Evolutionary conservation across 2,113 vertebrate genomes (phyloP).

Genomic region (Ellobius talpinus): DNA sequence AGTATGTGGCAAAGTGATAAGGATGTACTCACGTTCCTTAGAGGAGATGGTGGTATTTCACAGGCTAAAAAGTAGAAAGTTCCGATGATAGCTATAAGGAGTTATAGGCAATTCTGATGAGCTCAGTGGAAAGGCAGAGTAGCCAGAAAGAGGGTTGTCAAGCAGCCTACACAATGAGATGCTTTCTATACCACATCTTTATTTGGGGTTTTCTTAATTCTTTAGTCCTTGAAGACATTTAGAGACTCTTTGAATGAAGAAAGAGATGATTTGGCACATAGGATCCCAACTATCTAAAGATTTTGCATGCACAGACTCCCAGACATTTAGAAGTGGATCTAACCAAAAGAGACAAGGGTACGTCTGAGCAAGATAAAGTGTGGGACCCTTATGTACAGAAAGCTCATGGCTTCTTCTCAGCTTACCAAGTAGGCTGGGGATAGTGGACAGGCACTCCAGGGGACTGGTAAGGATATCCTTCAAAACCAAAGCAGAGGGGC

Average conservation of each 20-base stretch:
- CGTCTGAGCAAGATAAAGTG: neutral
- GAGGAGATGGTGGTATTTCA: neutral
- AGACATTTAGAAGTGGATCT: neutral
- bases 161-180: no score
- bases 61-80: neutral
- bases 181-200: neutral
- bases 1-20: neutral
- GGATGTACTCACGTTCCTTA: neutral
- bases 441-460: neutral
- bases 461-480: neutral
- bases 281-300: neutral
- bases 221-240: neutral
- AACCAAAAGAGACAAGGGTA: neutral
- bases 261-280: neutral
- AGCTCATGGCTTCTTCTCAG: neutral
- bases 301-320: neutral
- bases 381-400: neutral
- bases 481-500: neutral
- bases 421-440: neutral
- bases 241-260: neutral
- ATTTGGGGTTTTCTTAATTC: neutral
- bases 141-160: rapidly evolving
- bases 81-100: rapidly evolving
- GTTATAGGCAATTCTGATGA: neutral
- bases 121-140: rapidly evolving